Evolutionary conservation across 2,113 vertebrate species (phyloP), one percentile per base, ranked within the genome.

Genomic region (Grallaria varia): DNA sequence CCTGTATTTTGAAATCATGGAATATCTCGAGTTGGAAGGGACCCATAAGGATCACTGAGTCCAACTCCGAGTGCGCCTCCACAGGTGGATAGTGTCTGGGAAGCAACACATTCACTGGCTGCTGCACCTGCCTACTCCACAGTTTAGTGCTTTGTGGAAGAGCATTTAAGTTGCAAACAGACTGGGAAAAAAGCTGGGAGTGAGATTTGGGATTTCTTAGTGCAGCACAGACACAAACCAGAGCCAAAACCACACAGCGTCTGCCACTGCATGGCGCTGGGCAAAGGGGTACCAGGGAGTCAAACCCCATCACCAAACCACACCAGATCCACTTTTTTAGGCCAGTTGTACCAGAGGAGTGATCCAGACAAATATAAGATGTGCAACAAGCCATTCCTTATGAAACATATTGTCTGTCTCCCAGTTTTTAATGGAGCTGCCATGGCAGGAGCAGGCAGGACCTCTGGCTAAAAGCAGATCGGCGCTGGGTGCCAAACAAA

Each of bases 401-500:
- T 2, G 27, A 64, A 60, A 53, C 2, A 2, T 16, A 10, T n/a
- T 86, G 68, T 25, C 59, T 69, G 63, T 19, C 60, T 85, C 44
- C 23, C 24, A 14, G 72, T 42, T 64, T 39, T 45, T 22, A 64
- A 42, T 50, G 21, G 6, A 83, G 42, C 35, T 47, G 39, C 78
- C 39, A 4, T 3, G 8, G 63, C 27, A n/a, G 77, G 44, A 87
- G 92, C 89, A 55, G 74, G 80, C 72, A 71, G 76, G 64, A 82
- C 44, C 92, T 95, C 96, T 97, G 94, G 94, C 85, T 79, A 75
- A 47, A 82, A 39, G 50, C 90, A 87, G 82, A 79, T 47, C 77
- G 4, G 18, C 5, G 6, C 44, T 40, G 52, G 19, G 40, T 18
- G 27, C 55, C 0, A 8, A 97, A 98, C 97, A 98, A 98, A 98